phyloP scores from a whole-genome alignment of 1,140 invertebrate genomes.

The Sinonovacula constricta region DNA sequence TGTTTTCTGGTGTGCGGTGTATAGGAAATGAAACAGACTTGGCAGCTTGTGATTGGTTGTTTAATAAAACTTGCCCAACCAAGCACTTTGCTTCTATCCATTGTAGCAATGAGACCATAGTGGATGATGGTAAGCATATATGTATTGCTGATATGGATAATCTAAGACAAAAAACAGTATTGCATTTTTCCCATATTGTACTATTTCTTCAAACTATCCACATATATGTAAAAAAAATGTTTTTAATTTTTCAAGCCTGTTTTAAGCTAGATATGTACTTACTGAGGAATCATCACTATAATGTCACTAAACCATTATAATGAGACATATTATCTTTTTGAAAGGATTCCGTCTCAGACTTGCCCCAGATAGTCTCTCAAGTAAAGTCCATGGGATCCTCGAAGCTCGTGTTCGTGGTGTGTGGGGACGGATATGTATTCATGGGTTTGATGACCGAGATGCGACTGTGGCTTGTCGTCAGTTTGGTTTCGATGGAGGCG shows the following conservation, averaged over 20 bases:
- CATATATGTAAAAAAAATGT: neutral
- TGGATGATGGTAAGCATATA: conserved; percentile 53
- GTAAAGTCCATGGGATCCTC: conserved; percentile 59
- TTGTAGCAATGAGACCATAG: conserved; percentile 62
- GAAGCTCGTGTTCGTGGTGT: conserved; percentile 64
- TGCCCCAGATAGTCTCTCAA: conserved; percentile 49
- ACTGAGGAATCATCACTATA: too few species aligned
- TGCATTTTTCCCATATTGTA: too few species aligned
- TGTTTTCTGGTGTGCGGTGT: conserved; percentile 57
- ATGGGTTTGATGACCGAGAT: conserved; percentile 58
- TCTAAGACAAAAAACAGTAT: too few species aligned
- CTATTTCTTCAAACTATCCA: too few species aligned
- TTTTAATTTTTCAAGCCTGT: neutral
- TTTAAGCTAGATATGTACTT: too few species aligned
- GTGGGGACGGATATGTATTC: conserved; percentile 69
- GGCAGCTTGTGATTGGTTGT: conserved; percentile 52
- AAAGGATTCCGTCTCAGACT: conserved; percentile 60
- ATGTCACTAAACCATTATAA: too few species aligned
- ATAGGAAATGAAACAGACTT: conserved; percentile 57
- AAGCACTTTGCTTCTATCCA: conserved; percentile 64
- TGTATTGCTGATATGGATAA: neutral
- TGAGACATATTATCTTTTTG: too few species aligned
- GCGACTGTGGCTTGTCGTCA: conserved; percentile 66
- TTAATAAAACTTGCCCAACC: conserved; percentile 38
- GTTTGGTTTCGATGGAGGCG: conserved; percentile 63